Base-by-base conservation (phyloP, 2,888 invertebrate genomes). In the Aelia acuminata region DNA sequence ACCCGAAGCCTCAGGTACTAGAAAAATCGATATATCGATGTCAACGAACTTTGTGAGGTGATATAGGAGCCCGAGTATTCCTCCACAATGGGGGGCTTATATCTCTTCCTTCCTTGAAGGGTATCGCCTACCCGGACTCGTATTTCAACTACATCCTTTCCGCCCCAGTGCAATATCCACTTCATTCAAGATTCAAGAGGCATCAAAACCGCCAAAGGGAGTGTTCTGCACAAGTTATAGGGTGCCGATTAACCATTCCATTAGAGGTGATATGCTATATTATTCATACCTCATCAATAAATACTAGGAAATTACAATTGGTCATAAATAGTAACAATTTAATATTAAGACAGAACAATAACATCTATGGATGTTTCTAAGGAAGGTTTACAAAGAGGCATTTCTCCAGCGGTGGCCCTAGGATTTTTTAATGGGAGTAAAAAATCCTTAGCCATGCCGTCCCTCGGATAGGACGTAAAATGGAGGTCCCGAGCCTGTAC, bases 111-210 rank as follows among this genome's bases (percentile, higher is more conserved):
- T 7, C 26, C 57, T 70, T 70, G 4, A 70, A 70, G 63, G 35
- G 63, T 26, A 57, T 57, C 26, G 26, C 5, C 63, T 35, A 1
- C 4, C 63, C 18, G 5, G 18, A 1, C 7, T 35, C 63, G 18
- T 70, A 70, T 70, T 70, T 70, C 63, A 35, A 8, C 63, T 18
- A 18, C 7, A 10, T 18, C 31, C 31, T 35, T n/a, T 13, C 26
- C 43, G 43, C 15, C 57, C 4, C 31, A 35, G 35, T 18, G 63
- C 63, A 70, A 35, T 70, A 70, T 20, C 3, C 35, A 31, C 63
- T 8, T 70, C 63, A 70, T 70, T 20, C 63, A 70, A 70, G 63
- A 70, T 70, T 70, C 63, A 70, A 35, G 63, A 18, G 35, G 26
- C 63, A 35, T 70, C 63, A 70, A 35, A 35, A 18, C 63, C 22